Evolutionary conservation across 2,888 invertebrate genomes (phyloP), one percentile per base, ranked within the genome.

Genomic region (Philereme transversata): DNA sequence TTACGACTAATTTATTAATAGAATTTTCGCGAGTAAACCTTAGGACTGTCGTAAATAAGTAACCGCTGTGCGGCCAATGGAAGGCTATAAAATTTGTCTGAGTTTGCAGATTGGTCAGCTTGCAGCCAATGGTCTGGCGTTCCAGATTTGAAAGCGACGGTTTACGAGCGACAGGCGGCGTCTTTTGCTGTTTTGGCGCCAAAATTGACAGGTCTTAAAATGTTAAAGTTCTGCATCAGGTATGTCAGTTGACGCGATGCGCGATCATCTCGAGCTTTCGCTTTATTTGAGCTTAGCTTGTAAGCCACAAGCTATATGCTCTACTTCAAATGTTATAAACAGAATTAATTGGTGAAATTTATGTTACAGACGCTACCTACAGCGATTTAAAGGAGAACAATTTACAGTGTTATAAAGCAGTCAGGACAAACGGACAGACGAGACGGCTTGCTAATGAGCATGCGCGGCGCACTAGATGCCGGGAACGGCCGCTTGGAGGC

Each of bases 1-100:
- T 90, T 89, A 90, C 88, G 89, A 87, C 86, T 88, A 88, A 89
- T 90, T 90, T 91, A 92, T 89, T 91, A 91, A 90, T 91, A 92
- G 91, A 90, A 90, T 87, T 88, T 91, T 92, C 78, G 90, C 90
- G 87, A 86, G 85, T 83, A 80, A 87, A 87, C 89, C 90, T 90
- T 84, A 86, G 86, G 81, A 82, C 79, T 79, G 84, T 90, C 91
- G 89, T 91, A 90, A 90, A 90, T 86, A 86, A 85, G 86, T 84
- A 81, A 88, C 86, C 86, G 80, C 87, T 78, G 77, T 76, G 79
- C 81, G 80, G 77, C 90, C 90, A 89, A 90, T 88, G 84, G 82
- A 67, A 63, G 77, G 73, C 81, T 81, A 82, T 91, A 85, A 91
- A 90, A 87, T 87, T 84, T 80, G 84, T 83, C 84, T 81, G 81